These are phyloP conservation scores for Isotomurus palustris DNA, from an alignment of 2,888 invertebrate genomes.

Conservation along the genomic window DNA sequence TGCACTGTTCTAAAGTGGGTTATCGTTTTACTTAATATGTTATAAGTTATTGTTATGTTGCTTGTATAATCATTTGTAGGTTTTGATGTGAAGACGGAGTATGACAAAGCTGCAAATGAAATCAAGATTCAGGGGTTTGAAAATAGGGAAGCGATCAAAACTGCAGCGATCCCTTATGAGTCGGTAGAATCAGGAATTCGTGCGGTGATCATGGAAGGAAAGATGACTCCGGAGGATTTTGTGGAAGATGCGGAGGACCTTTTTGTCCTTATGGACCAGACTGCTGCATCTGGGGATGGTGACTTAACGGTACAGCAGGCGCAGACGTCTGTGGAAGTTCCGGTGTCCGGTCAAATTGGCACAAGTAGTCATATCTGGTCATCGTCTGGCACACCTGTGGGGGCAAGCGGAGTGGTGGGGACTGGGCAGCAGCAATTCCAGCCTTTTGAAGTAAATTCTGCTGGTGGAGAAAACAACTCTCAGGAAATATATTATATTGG, in stretches of 20 bases:
- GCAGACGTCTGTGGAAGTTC: not conserved
- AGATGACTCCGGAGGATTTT: not conserved
- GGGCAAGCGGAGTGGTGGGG: too few relatives aligned
- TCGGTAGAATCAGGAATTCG: not conserved
- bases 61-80: too few relatives aligned
- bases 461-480: too few relatives aligned
- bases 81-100: slow-evolving; percentile 27
- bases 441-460: too few relatives aligned
- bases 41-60: too few relatives aligned
- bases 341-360: not conserved
- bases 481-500: too few relatives aligned
- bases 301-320: too few relatives aligned
- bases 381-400: too few relatives aligned
- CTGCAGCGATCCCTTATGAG: slow-evolving; percentile 6
- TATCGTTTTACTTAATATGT: too few relatives aligned
- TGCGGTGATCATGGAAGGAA: slow-evolving; percentile 13
- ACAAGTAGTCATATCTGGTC: too few relatives aligned
- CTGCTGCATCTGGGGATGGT: not conserved
- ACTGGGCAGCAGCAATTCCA: too few relatives aligned
- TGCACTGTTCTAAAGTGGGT: too few relatives aligned
- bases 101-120: slow-evolving; percentile 13
- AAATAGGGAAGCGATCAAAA: slow-evolving; percentile 21
- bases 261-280: not conserved
- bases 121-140: slow-evolving; percentile 25
- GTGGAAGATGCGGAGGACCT: not conserved